Base-by-base conservation (phyloP, 2,888 invertebrate species). In the Heteropelma amictum region DNA sequence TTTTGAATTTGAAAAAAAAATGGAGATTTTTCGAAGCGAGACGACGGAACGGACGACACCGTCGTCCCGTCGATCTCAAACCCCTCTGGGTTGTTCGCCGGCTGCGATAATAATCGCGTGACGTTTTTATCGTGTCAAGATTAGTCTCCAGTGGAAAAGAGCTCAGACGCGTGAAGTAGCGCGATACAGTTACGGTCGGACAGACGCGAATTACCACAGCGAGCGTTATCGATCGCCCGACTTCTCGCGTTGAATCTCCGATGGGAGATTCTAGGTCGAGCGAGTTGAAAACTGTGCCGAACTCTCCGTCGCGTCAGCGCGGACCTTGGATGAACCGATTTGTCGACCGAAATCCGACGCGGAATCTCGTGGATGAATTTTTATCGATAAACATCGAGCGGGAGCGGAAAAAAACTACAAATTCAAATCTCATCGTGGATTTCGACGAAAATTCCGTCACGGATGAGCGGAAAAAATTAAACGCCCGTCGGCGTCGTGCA, bases 221-320 rank as follows among this genome's bases (percentile, higher is more conserved):
- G 53, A 60, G 33, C 26, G 17, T 19, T 75, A 71, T 75, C 49
- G 45, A 72, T 72, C 45, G 35, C n/a, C n/a, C 10, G n/a, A 30
- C 58, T 58, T 26, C 70, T 60, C 21, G 26, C 28, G 38, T 56
- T 56, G 54, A 65, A 61, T 56, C 40, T 67, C n/a, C n/a, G 35
- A 40, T 49, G 19, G 49, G 56, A 61, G 38, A 65, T 28, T 47
- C 67, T 61, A 38, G 54, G 65, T 65, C 42, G 51, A 71, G 65
- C 58, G 54, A 69, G 58, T 56, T 61, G 12, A 47, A 69, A 74
- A 75, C 30, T 75, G 45, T 71, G 67, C 61, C 61, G 64, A 12
- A 61, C 45, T 70, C 67, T 54, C 45, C 54, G 49, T 33, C 45
- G 49, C 51, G 42, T 5, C 12, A 19, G 33, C 45, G 35, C 12